These are phyloP conservation scores for Nemurella pictetii DNA, from an alignment of 2,888 invertebrate species.

Conservation along the genomic window DNA sequence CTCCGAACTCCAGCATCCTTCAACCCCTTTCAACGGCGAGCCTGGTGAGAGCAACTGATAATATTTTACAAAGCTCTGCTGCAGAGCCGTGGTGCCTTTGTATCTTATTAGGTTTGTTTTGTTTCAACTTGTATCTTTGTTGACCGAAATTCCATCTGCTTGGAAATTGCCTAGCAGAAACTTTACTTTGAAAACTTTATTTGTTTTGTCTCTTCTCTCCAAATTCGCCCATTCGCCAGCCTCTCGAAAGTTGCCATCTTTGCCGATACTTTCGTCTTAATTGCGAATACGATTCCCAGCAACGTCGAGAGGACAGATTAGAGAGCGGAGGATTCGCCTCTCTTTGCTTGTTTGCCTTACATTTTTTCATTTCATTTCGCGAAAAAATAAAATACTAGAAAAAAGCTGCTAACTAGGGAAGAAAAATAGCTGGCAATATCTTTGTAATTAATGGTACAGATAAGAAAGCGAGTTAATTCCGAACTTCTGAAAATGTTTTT, in stretches of 20 bases:
- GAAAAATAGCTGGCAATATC: conserved; percentile 30
- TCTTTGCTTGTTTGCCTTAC: conserved; percentile 19
- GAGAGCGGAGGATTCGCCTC: background rate
- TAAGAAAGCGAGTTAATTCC: conserved; percentile 35
- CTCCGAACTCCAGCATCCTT: no score
- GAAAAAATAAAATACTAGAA: conserved; percentile 10
- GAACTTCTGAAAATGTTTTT: conserved; percentile 27
- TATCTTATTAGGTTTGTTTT: background rate
- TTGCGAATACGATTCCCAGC: conserved; percentile 14
- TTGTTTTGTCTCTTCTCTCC: conserved; percentile 8
- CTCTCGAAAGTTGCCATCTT: conserved; percentile 17
- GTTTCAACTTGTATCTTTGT: conserved; percentile 17
- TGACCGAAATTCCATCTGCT: conserved; percentile 24
- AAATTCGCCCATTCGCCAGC: background rate
- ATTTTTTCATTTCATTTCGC: conserved; percentile 20
- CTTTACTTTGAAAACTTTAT: conserved; percentile 11
- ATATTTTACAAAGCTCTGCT: background rate
- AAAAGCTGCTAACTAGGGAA: background rate
- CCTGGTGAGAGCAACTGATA: background rate
- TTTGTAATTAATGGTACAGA: conserved; percentile 32
- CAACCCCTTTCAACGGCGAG: background rate
- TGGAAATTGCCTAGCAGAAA: conserved; percentile 18
- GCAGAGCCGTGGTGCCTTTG: background rate
- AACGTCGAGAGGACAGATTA: conserved; percentile 24
- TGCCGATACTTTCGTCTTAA: conserved; percentile 18